Evolutionary conservation across 30 jellyfish, hydroid and myxozoan species (phyloP), one percentile per base, ranked within the genome.

Genomic region (Hydra vulgaris): DNA sequence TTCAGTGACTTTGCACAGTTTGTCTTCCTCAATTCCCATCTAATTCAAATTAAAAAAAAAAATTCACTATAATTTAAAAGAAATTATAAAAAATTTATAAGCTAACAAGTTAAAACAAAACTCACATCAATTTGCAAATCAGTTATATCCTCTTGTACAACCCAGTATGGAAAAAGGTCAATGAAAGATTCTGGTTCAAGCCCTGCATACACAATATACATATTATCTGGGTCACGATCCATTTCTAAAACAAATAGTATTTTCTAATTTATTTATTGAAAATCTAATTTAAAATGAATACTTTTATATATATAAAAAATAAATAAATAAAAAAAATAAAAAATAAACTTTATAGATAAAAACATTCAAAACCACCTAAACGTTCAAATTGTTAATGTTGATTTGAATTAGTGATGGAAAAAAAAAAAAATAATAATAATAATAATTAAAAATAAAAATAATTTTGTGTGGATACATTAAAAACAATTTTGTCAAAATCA

Each of bases 141-240:
- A 25, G 95, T 90, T 74, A 90, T 86, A 66, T 90, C 97, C 26
- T 90, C 97, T 83, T 90, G 97, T 20, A 86, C 88, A 69, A 90
- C 94, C 97, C 97, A 90, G 76, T 90, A 90, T 17, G 97, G 97
- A 70, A 90, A 90, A 56, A 90, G 85, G 22, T 86, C 87, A 8
- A 78, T 90, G 73, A 90, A 90, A 53, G 84, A 87, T 18, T 90
- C 97, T 8, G 97, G 97, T 69, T 90, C 97, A 1, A 90, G 85
- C 17, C 97, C 97, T 27, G 97, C 97, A 71, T 90, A 85, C 21
- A 90, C 97, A 26, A 78, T 89, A 52, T 81, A 90, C 19, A 84
- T 17, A 22, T 73, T 86, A 12, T 90, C 87, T 15, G 76, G 83
- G 1, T 95, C 77, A 24, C 97, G 87, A 21, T 95, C 95, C 68